Conservation (phyloP, 2,797 vertebrate species). For the Lacerta bilineata region DNA sequence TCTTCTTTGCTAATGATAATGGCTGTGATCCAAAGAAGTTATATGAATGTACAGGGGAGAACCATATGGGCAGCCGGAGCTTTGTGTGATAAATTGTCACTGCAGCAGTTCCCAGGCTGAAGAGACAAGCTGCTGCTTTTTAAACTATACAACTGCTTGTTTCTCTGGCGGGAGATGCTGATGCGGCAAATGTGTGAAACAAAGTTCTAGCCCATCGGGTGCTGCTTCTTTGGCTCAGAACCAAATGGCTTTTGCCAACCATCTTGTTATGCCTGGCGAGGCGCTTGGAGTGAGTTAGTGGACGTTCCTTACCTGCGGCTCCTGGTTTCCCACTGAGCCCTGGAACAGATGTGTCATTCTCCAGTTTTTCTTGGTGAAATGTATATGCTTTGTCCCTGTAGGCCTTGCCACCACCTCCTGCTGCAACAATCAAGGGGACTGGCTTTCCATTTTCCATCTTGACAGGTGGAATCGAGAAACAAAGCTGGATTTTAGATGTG, state of each 20-base stretch:
- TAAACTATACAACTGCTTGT: not conserved
- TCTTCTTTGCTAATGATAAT: conserved; percentile 16
- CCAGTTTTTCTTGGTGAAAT: conserved; percentile 88
- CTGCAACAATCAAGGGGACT: conserved; percentile 91
- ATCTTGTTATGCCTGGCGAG: conserved; percentile 8
- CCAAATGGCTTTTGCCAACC: not conserved
- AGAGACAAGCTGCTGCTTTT: not conserved
- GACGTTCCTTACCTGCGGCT: conserved; percentile 87
- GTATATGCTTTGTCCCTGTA: conserved; percentile 91
- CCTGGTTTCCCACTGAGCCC: conserved; percentile 93
- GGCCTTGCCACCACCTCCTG: conserved; percentile 94
- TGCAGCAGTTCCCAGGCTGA: conserved; percentile 2
- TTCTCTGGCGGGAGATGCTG: not conserved
- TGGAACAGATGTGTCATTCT: conserved; percentile 86
- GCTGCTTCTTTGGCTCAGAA: not conserved
- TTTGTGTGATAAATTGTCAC: not conserved
- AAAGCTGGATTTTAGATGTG: conserved; percentile 57
- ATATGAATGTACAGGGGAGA: conserved; percentile 16
- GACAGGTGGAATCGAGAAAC: conserved; percentile 63
- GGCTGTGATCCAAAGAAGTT: conserved; percentile 27
- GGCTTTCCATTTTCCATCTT: conserved; percentile 90
- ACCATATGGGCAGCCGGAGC: conserved; percentile 2
- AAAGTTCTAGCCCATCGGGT: not conserved
- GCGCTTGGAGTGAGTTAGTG: conserved; percentile 39
- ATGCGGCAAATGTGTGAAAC: not conserved